phyloP scores from a whole-genome alignment of 2,888 invertebrate species.

The Drosophila rellima region DNA sequence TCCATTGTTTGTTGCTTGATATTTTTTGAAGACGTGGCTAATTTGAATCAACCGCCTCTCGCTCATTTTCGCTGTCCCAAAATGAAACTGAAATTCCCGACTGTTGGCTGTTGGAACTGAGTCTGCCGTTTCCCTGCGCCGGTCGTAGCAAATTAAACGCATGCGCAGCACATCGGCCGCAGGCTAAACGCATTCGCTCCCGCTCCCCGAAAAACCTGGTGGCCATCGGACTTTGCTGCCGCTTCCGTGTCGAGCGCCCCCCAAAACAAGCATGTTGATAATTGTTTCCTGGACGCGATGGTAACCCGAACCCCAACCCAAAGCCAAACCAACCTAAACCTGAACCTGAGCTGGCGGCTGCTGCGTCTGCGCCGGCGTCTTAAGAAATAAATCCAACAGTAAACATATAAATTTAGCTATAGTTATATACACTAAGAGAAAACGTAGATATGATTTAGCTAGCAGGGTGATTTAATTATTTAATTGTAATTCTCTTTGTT shows the following conservation, averaged over 20 bases:
- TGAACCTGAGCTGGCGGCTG: constrained; percentile 50
- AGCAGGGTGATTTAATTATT: constrained; percentile 11
- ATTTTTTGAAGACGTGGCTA: constrained; percentile 78
- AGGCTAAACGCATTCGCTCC: constrained; percentile 59
- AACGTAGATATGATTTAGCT: constrained; percentile 4
- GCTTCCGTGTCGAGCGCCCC: constrained; percentile 67
- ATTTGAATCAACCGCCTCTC: constrained; percentile 82
- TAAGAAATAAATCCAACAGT: constrained; percentile 75
- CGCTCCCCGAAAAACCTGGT: constrained; percentile 49
- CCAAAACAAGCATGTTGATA: constrained; percentile 76
- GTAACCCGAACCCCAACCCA: constrained; percentile 64
- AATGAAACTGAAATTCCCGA: constrained; percentile 61
- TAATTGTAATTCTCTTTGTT: constrained; percentile 6
- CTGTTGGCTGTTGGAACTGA: constrained; percentile 11
- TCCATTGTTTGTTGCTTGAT: constrained; percentile 80
- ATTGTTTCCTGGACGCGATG: constrained; percentile 78
- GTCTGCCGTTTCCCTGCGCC: constrained; percentile 15
- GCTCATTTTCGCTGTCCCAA: constrained; percentile 81
- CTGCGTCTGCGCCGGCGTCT: constrained; percentile 69
- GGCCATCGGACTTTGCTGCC: constrained; percentile 51
- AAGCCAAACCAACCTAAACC: constrained; percentile 53
- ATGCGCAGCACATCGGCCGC: constrained; percentile 65
- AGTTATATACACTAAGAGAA: constrained; percentile 59
- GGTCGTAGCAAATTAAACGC: constrained; percentile 72
- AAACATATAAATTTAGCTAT: constrained; percentile 80